Evolutionary conservation across 2,797 vertebrate genomes (phyloP).

Genomic region (Lerista edwardsae): DNA sequence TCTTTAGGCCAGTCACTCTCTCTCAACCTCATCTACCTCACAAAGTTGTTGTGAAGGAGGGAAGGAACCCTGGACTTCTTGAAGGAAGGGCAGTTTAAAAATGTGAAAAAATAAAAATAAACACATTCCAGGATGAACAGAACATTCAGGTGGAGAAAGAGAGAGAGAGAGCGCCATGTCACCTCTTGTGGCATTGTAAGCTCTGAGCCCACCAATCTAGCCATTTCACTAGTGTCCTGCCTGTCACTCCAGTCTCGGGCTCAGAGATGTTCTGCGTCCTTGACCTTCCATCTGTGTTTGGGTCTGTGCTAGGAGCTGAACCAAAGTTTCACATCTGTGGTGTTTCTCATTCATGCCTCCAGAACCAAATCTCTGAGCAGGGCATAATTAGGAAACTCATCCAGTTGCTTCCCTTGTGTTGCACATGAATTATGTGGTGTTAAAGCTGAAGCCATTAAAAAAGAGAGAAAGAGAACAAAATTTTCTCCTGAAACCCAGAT

Average conservation of each 20-base stretch:
- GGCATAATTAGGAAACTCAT: slow-evolving; percentile 59
- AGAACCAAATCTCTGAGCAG: slow-evolving; percentile 54
- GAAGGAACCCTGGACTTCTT: too few relatives aligned
- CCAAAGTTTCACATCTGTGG: slow-evolving; percentile 62
- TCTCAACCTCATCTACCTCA: too few relatives aligned
- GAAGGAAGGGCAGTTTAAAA: too few relatives aligned
- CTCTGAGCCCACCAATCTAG: slow-evolving; percentile 58
- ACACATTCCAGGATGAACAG: too few relatives aligned
- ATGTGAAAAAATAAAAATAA: too few relatives aligned
- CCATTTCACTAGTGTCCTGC: slow-evolving; percentile 46
- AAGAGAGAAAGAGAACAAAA: slow-evolving; percentile 9
- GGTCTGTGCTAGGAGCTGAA: slow-evolving; percentile 61
- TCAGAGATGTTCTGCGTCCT: slow-evolving; percentile 53
- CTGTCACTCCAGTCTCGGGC: slow-evolving; percentile 42
- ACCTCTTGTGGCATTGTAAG: slow-evolving; percentile 43
- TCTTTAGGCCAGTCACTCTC: too few relatives aligned
- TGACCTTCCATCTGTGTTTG: slow-evolving; percentile 72
- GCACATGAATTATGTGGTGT: slow-evolving; percentile 55
- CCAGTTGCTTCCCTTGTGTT: slow-evolving; percentile 51
- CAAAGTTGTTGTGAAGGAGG: too few relatives aligned
- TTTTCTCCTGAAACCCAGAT: slow-evolving; percentile 24
- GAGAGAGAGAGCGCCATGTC: slow-evolving; percentile 26
- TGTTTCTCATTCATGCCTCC: slow-evolving; percentile 53
- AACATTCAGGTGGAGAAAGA: too few relatives aligned
- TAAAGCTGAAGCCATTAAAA: slow-evolving; percentile 48